Evolutionary conservation across 2,797 vertebrate species (phyloP).

Genomic region (Rhinogobio ventralis): DNA sequence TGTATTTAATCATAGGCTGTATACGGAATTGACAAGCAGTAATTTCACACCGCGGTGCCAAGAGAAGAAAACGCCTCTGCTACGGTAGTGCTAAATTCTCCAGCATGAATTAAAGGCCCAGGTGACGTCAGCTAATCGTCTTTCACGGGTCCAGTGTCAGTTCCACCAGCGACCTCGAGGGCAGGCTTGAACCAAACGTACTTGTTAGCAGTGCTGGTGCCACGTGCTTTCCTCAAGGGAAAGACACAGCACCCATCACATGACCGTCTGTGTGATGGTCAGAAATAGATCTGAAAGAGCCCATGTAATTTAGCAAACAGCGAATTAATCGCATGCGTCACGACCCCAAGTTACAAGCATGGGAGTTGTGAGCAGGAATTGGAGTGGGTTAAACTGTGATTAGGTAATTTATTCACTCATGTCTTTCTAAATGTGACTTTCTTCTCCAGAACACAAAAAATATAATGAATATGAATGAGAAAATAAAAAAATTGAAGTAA

Average conservation of each 20-base stretch:
- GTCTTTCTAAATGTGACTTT: background rate
- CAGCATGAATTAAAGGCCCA: slow-evolving; percentile 10
- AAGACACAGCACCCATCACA: background rate
- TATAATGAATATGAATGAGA: background rate
- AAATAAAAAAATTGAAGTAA: background rate
- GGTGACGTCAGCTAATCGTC: slow-evolving; percentile 19
- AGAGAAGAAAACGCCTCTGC: slow-evolving; percentile 30
- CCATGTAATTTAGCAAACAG: background rate
- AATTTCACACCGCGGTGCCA: slow-evolving; percentile 24
- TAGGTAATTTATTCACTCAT: background rate
- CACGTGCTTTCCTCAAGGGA: slow-evolving; percentile 14
- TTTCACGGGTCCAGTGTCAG: background rate
- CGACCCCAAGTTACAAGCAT: background rate
- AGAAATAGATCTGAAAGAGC: slow-evolving; percentile 35
- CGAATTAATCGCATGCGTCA: background rate
- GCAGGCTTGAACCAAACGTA: background rate
- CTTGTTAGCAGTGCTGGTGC: background rate
- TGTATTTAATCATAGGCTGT: slow-evolving; percentile 1
- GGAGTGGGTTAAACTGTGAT: background rate
- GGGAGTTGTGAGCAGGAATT: background rate
- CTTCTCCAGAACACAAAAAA: background rate
- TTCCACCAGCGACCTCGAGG: background rate
- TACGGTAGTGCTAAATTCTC: slow-evolving; percentile 34
- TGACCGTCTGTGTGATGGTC: slow-evolving; percentile 33
- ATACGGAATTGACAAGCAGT: slow-evolving; percentile 16